phyloP scores from a whole-genome alignment of 2,113 vertebrate genomes.

The Gavialis gangeticus region DNA sequence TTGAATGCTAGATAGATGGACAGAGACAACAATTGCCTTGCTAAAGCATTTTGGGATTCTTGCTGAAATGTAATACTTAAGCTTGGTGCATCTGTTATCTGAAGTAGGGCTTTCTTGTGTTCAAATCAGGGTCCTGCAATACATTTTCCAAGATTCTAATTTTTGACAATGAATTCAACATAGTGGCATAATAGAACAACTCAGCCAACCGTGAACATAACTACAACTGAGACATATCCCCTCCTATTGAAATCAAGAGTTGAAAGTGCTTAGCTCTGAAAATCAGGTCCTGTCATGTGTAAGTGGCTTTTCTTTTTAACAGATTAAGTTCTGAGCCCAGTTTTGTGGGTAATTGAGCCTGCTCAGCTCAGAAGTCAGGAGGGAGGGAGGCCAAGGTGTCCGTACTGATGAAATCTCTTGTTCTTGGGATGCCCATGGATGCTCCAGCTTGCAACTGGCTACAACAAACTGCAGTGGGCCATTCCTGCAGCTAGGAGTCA shows the following conservation, averaged over 20 bases:
- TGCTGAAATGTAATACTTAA: rapidly evolving
- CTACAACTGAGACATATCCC: background rate
- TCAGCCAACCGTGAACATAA: background rate
- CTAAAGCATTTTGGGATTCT: background rate
- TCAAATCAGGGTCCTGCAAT: background rate
- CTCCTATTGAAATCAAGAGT: background rate
- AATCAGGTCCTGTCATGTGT: background rate
- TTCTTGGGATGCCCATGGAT: no score
- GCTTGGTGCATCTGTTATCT: rapidly evolving
- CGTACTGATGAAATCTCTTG: background rate
- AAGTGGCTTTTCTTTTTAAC: background rate
- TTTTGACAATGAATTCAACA: background rate
- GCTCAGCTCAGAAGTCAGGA: background rate
- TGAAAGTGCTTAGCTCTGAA: background rate
- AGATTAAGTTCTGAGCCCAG: background rate
- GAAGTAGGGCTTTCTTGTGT: background rate
- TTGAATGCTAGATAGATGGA: background rate
- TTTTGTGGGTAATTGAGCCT: background rate
- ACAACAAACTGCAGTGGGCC: no score
- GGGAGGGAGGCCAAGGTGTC: background rate
- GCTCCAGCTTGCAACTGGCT: background rate
- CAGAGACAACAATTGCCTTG: background rate
- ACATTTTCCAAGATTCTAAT: background rate
- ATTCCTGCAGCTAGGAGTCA: background rate
- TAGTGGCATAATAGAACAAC: background rate